Base-by-base conservation (phyloP, 2,113 vertebrate species). In the Xerus inauris region DNA sequence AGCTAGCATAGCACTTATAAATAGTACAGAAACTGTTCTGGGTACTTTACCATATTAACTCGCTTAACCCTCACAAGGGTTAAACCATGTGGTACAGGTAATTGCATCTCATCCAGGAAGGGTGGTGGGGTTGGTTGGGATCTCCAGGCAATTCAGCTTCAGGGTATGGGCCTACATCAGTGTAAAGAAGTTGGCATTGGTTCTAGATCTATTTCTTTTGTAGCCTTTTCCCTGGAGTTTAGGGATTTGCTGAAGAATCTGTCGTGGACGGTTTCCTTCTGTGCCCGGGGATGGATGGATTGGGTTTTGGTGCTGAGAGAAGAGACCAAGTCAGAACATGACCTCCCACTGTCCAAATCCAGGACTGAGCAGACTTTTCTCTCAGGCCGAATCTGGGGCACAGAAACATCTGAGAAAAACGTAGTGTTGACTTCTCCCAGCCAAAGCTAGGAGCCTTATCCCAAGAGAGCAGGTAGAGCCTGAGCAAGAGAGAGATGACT, bases 91-190 rank as follows among this genome's bases (percentile, higher is more conserved):
- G 38, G 30, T 38, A 26, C 40, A 49, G 65, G 19, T 49, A 42
- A 5, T 72, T 8, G 6, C 0, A 1, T 49, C 65, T 87, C n/a
- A 1, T 67, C 22, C 0, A 67, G 67, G 49, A 22, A 19, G n/a
- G 32, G 22, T 16, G 0, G 8, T n/a, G 28, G 64, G 47, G 14
- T 40, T 47, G 49, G 3, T 30, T 51, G 67, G 72, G 40, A 45
- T 13, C 57, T n/a, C 16, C 24, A 14, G 51, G 40, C 9, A 1
- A 2, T 16, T 40, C 10, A 14, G 1, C 22, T 47, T 17, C 8
- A 13, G 75, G 0, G 1, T 20, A 0, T 8, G 22, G 47, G 22
- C 28, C n/a, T 12, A 20, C 28, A 20, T 54, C 11, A 1, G 59
- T 28, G 11, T 40, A 9, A 40, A 40, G 57, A 57, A 16, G 9